These are phyloP conservation scores for Crotalus horridus DNA, from an alignment of 2,113 vertebrate species.

Conservation along the genomic window DNA sequence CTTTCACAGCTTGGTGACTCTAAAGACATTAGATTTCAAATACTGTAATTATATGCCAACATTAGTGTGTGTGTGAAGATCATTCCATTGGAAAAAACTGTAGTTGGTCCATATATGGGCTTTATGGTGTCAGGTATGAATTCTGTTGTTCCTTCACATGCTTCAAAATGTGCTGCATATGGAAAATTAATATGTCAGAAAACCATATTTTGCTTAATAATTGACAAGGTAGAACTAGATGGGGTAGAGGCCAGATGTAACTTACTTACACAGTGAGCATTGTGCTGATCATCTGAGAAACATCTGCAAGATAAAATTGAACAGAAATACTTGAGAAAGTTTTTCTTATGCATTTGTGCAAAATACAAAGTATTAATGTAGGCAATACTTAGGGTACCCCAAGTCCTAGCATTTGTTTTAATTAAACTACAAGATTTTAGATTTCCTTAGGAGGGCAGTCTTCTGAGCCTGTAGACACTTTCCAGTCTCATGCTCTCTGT, in stretches of 20 bases:
- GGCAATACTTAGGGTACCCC: not conserved
- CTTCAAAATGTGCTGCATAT: not conserved
- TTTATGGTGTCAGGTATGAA: not conserved
- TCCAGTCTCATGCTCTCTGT: not conserved
- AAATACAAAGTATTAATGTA: not conserved
- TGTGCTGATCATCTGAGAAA: not conserved
- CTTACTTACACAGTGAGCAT: not conserved
- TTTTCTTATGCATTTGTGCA: not conserved
- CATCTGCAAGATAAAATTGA: not conserved
- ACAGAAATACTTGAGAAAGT: not conserved
- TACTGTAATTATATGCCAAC: not conserved
- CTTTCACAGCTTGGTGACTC: not conserved
- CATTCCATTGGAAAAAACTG: not conserved
- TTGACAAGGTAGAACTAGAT: not conserved
- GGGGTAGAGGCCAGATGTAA: not conserved
- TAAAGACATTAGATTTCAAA: not conserved
- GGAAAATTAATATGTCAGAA: not conserved
- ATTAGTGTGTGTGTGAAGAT: not conserved
- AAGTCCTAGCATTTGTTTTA: not conserved
- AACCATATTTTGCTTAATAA: not conserved
- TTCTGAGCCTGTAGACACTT: not conserved
- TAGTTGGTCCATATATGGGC: not conserved
- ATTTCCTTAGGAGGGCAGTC: not conserved
- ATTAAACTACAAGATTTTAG: not conserved
- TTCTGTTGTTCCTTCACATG: not conserved